Evolutionary conservation across 2,113 vertebrate genomes (phyloP), one percentile per base, ranked within the genome.

Genomic region (Larimichthys polyactis): DNA sequence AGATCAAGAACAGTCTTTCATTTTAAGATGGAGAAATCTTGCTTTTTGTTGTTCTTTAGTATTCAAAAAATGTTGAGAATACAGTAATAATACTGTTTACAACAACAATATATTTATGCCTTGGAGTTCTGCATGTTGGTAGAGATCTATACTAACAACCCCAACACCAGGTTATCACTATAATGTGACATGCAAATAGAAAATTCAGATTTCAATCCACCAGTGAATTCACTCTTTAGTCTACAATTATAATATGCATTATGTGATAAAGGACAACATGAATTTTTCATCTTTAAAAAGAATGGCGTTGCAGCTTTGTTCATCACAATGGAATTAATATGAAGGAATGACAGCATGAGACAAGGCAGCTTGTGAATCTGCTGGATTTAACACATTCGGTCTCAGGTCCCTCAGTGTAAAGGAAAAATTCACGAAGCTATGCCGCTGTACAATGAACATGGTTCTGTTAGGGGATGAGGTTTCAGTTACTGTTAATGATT

Each of bases 241-340:
- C 65, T 14, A 0, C 12, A 22, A 14, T n/a, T 52, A 17, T 59
- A 71, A 51, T 68, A 68, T 68, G 60, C 22, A 55, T 82, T 64
- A 67, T 55, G 20, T 69, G 44, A 15, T 32, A 58, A 74, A 81
- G 69, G 78, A 57, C 3, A 51, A 65, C 43, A 36, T 17, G 12
- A 84, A 84, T 85, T 78, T 84, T 87, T 68, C 20, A 12, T 52
- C 79, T 79, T 79, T 52, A 32, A 66, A 71, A 40, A 59, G 24
- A 1, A 32, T 58, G 51, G 17, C 52, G 52, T 59, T 67, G 40
- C 51, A 2, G 4, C 77, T 59, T 74, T 77, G 55, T 84, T 73
- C 66, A 81, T 85, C 74, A 58, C n/a, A 0, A 6, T 62, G 67
- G 67, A 81, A 66, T 83, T 71, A 63, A 11, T 44, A 46, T 11